Evolutionary conservation across 2,113 vertebrate species (phyloP).

Genomic region (Tringa solitaria): DNA sequence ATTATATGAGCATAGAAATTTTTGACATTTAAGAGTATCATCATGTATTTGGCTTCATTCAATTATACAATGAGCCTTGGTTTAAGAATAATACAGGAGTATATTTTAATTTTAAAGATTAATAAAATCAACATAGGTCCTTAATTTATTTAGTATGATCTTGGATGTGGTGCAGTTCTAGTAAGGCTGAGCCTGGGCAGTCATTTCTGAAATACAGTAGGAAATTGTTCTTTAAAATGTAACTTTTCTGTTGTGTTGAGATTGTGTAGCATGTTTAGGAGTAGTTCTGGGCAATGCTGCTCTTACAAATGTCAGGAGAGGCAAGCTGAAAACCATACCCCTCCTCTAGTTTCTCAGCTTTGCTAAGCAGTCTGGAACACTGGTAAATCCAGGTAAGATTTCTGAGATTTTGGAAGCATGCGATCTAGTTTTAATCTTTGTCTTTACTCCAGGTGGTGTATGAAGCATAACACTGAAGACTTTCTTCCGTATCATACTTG

Average conservation of each 20-base stretch:
- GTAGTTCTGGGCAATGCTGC: background rate
- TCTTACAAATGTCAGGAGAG: background rate
- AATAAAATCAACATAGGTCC: background rate
- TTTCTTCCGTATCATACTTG: background rate
- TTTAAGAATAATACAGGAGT: background rate
- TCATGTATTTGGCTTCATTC: background rate
- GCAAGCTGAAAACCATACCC: background rate
- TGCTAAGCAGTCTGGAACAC: background rate
- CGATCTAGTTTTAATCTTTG: background rate
- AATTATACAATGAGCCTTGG: background rate
- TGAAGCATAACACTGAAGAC: background rate
- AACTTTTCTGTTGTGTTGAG: background rate
- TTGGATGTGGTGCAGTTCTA: background rate
- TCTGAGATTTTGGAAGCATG: background rate
- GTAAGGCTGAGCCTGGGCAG: background rate
- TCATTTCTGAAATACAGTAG: background rate
- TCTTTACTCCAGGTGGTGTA: background rate
- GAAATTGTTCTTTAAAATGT: background rate
- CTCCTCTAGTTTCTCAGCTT: background rate
- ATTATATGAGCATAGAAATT: background rate
- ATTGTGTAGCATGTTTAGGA: background rate
- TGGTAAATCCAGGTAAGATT: background rate
- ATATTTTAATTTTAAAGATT: background rate
- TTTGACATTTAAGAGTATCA: background rate
- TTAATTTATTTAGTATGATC: background rate